Conservation (phyloP, 2,888 invertebrate genomes). For the Branchipolynoe longqiensis region DNA sequence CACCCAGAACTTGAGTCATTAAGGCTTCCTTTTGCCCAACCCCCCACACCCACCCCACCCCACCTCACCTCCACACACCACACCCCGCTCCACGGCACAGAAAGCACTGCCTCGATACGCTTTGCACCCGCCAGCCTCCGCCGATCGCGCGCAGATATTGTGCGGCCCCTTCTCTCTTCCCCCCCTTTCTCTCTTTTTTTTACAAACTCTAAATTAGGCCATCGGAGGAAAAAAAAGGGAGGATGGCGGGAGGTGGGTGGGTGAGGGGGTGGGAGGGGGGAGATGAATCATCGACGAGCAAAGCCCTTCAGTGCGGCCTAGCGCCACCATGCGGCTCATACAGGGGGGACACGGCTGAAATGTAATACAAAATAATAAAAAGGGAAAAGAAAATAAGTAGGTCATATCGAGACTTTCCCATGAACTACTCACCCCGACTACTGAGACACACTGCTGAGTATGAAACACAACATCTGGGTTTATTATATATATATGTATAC, state of each 20-base stretch:
- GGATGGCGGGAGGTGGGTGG: no score
- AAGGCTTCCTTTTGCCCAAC: conserved; percentile 41
- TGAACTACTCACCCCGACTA: conserved; percentile 34
- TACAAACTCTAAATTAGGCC: conserved; percentile 58
- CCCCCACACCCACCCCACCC: conserved; percentile 18
- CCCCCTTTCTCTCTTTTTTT: no score
- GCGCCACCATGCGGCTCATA: not conserved
- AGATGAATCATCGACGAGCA: conserved; percentile 52
- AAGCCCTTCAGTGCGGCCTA: conserved; percentile 52
- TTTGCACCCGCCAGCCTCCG: not conserved
- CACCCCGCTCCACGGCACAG: no score
- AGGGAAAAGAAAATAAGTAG: conserved; percentile 51
- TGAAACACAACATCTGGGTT: no score
- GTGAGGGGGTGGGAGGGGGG: no score
- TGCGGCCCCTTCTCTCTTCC: conserved; percentile 33
- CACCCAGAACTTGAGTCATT: conserved; percentile 56
- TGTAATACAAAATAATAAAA: conserved; percentile 39
- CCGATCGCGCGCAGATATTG: conserved; percentile 49
- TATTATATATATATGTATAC: no score
- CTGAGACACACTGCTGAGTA: not conserved
- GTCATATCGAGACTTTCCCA: conserved; percentile 43
- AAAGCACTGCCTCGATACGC: conserved; percentile 51
- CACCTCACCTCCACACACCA: no score
- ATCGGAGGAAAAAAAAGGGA: conserved; percentile 44
- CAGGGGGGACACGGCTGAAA: conserved; percentile 4